These are phyloP conservation scores for Eurytoma adleriae DNA, from an alignment of 2,888 invertebrate genomes.

Conservation along the genomic window DNA sequence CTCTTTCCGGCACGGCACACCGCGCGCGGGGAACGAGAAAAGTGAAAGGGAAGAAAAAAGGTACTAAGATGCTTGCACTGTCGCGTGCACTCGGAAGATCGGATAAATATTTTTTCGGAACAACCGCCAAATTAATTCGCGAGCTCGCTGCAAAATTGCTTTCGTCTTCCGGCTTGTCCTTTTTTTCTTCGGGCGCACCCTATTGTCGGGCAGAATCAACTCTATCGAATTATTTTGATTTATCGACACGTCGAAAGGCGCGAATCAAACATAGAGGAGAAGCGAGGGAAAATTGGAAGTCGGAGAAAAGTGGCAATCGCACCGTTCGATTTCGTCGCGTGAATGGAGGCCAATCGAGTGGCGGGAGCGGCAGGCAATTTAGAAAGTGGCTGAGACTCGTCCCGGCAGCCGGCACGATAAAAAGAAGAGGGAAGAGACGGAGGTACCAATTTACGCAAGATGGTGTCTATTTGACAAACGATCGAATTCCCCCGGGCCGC, in stretches of 20 bases:
- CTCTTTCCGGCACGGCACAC: constrained; percentile 45
- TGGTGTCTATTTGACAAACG: constrained; percentile 74
- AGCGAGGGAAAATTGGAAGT: constrained; percentile 51
- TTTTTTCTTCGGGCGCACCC: too few species aligned
- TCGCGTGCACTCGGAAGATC: background rate
- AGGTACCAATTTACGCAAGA: constrained; percentile 69
- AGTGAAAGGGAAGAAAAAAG: constrained; percentile 26
- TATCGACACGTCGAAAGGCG: constrained; percentile 44
- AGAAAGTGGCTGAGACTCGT: constrained; percentile 61
- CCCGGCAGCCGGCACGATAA: constrained; percentile 58
- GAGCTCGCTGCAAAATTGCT: background rate
- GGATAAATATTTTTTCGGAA: constrained; percentile 27
- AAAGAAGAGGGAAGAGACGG: constrained; percentile 49
- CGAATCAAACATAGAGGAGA: constrained; percentile 35
- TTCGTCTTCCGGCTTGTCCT: too few species aligned
- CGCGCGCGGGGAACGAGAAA: constrained; percentile 31
- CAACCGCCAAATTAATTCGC: constrained; percentile 16
- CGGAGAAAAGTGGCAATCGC: constrained; percentile 56
- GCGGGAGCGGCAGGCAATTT: constrained; percentile 64
- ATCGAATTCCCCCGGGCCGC: constrained; percentile 69
- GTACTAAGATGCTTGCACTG: constrained; percentile 3
- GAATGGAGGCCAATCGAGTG: constrained; percentile 61
- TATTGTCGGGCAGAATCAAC: background rate
- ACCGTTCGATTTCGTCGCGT: constrained; percentile 59
- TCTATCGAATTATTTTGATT: constrained; percentile 21